phyloP scores from a whole-genome alignment of 2,888 invertebrate species.

The Drosophila subsilvestris region DNA sequence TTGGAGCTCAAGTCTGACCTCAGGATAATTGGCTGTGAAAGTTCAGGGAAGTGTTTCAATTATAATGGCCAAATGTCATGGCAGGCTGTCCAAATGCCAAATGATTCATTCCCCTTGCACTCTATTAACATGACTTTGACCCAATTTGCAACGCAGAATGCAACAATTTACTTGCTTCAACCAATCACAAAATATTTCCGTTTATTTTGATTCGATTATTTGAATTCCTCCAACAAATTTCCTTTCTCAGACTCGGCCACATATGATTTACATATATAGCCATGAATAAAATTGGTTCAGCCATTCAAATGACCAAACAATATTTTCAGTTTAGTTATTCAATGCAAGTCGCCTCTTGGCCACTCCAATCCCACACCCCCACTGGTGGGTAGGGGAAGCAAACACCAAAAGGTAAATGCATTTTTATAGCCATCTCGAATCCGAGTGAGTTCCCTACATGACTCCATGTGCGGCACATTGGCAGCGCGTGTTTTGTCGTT shows the following conservation, averaged over 20 bases:
- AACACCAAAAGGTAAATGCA: slow-evolving; percentile 37
- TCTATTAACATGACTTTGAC: slow-evolving; percentile 42
- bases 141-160: slow-evolving; percentile 17
- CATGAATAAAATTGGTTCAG: slow-evolving; percentile 13
- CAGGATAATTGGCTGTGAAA: slow-evolving; percentile 61
- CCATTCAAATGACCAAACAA: slow-evolving; percentile 1
- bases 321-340: slow-evolving; percentile 31
- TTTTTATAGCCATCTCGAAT: slow-evolving; percentile 27
- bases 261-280: slow-evolving; percentile 23
- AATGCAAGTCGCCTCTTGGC: slow-evolving; percentile 5
- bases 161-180: too few relatives aligned
- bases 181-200: too few relatives aligned
- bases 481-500: slow-evolving; percentile 71
- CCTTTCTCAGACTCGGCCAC: not conserved
- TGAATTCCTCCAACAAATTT: slow-evolving; percentile 18
- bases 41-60: slow-evolving; percentile 48
- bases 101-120: slow-evolving; percentile 20
- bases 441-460: not conserved
- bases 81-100: slow-evolving; percentile 26
- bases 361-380: too few relatives aligned
- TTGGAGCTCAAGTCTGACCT: slow-evolving; percentile 40
- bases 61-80: slow-evolving; percentile 51
- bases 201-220: not conserved
- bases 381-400: not conserved
- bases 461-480: slow-evolving; percentile 54